Base-by-base conservation (phyloP, 2,888 invertebrate species). In the Psylliodes chrysocephalus region DNA sequence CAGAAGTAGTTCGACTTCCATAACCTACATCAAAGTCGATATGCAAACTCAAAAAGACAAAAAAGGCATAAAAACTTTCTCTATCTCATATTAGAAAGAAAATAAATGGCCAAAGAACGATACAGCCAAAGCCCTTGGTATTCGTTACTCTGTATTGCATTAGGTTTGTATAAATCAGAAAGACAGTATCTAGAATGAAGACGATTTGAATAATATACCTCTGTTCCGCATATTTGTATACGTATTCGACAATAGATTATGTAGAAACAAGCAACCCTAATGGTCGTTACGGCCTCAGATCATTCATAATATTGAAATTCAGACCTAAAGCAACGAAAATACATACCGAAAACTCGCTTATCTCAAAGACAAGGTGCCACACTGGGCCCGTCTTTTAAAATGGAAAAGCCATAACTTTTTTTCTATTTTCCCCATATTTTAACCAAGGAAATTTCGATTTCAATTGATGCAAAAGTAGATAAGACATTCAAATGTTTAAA, bases 261-360 rank as follows among this genome's bases (percentile, higher is more conserved):
- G 67, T 67, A 66, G 69, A 69, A 70, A 65, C 64, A 66, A 62
- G 60, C 65, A 54, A 28, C 62, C 62, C 55, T 57, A 64, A 69
- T 66, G 69, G 71, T 65, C 66, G 67, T 70, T 71, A 70, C 56
- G 63, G 66, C 33, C 60, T 62, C 59, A 55, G 60, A 60, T 60
- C 56, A 60, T 56, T 60, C 66, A 60, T 60, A 60, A 65, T 59
- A 67, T 67, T 67, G 52, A 65, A 65, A 67, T 67, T 62, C 63
- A 60, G 63, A 62, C 57, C 64, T 56, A 59, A 12, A 63, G 64
- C 64, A 54, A 28, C 38, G 38, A 44, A 44, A 30, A 53, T 53
- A 53, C 19, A 15, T 22, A 54, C 40, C 25, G 19, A 54, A 28
- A 61, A 28, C 15, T 46, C 10, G 22, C 54, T 60, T 61, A 54